phyloP scores from a whole-genome alignment of 1,140 invertebrate genomes.

The Plutomurus gul region DNA sequence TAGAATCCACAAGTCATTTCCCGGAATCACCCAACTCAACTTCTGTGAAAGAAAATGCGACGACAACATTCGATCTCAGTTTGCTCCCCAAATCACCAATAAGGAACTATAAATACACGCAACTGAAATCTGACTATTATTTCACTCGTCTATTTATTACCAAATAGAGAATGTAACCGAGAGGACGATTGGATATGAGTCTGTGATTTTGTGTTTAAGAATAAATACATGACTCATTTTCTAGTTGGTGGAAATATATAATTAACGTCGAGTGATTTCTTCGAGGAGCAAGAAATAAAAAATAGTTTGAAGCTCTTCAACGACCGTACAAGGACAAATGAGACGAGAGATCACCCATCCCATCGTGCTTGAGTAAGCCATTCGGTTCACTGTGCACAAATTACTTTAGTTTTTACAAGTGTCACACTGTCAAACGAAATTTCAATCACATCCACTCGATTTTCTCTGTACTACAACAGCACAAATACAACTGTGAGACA shows the following conservation, averaged over 20 bases:
- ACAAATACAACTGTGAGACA: background rate
- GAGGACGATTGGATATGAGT: no score
- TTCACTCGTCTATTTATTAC: no score
- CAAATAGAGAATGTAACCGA: no score
- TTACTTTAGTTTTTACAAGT: slow-evolving; percentile 11
- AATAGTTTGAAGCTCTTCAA: no score
- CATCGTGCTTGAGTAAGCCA: background rate
- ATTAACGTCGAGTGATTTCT: background rate
- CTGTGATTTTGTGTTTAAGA: no score
- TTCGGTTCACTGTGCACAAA: slow-evolving; percentile 22
- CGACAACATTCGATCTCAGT: no score
- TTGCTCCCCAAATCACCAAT: no score
- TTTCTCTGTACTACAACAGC: background rate
- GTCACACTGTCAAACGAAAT: background rate
- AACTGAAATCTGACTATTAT: no score
- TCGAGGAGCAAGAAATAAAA: no score
- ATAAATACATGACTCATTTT: no score
- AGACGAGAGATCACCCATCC: background rate
- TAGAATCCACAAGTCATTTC: slow-evolving; percentile 45
- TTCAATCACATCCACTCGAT: background rate
- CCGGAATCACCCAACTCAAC: slow-evolving; percentile 43
- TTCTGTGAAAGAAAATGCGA: no score
- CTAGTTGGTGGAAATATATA: background rate
- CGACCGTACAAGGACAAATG: background rate
- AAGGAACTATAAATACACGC: no score